phyloP scores from a whole-genome alignment of 2,888 invertebrate genomes.

The Callyntrura guangdongensis region DNA sequence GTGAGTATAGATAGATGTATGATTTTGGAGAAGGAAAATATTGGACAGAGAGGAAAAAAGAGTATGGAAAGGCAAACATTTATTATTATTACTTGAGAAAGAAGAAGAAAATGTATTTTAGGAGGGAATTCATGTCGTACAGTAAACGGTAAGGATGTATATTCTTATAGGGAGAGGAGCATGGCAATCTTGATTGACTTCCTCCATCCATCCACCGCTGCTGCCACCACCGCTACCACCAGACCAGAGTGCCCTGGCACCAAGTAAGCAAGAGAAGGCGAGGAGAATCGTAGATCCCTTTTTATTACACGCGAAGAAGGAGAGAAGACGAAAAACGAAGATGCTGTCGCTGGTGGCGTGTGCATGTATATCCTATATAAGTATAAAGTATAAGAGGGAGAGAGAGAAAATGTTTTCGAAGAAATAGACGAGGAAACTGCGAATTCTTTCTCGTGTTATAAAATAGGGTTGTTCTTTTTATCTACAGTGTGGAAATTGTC shows the following conservation, averaged over 20 bases:
- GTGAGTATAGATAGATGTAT: background rate
- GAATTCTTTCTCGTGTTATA: slow-evolving; percentile 33
- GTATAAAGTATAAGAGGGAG: background rate
- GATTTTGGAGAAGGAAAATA: slow-evolving; percentile 9
- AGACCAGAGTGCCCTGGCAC: slow-evolving; percentile 2
- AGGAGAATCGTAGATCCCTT: slow-evolving; percentile 75
- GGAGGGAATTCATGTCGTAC: background rate
- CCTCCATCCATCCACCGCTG: slow-evolving; percentile 72
- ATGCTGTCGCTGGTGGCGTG: slow-evolving; percentile 25
- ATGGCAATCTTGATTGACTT: slow-evolving; percentile 77
- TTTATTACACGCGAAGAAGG: slow-evolving; percentile 70
- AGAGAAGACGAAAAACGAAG: slow-evolving; percentile 50
- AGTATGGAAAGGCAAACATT: slow-evolving; percentile 68
- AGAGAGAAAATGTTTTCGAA: slow-evolving; percentile 10
- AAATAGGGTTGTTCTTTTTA: slow-evolving; percentile 14
- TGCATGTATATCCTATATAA: background rate
- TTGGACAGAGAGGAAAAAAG: slow-evolving; percentile 15
- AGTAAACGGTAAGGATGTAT: slow-evolving; percentile 1
- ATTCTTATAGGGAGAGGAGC: slow-evolving; percentile 53
- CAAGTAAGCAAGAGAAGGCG: slow-evolving; percentile 30
- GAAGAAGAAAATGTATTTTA: slow-evolving; percentile 53
- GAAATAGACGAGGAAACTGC: slow-evolving; percentile 31
- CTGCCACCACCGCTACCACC: background rate
- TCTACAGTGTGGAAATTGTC: background rate
- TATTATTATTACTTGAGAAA: slow-evolving; percentile 73